Base-by-base conservation (phyloP, 2,797 vertebrate species). In the Cheracebus regulus region DNA sequence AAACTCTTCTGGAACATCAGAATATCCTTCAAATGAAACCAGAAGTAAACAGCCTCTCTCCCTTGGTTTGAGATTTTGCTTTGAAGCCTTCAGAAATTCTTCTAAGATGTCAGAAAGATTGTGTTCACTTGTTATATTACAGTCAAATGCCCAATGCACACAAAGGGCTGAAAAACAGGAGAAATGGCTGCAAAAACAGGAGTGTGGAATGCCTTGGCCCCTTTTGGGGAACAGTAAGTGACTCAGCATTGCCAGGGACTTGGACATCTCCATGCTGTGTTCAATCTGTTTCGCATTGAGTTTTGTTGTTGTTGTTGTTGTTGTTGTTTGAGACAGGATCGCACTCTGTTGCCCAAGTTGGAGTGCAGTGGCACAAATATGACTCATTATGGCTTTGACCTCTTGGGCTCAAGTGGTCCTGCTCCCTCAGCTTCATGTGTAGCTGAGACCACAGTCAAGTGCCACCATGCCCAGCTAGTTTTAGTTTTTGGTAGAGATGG, bases 1-100 rank as follows among this genome's bases (percentile, higher is more conserved):
- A 89, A 87, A 84, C n/a, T 57, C 78, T 84, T 91, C 36, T 20
- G 30, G 80, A 64, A 76, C 5, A 52, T 50, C 24, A 84, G 95
- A 92, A 61, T 81, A 81, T 17, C 85, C 61, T 95, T 95, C 28
- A 94, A 84, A 52, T 36, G 48, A 50, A 94, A 90, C 75, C 22
- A 87, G 75, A 96, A 90, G 57, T 20, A 84, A 88, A 64, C 4
- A 12, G 20, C 24, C 78, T 87, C 39, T 50, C 33, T 92, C 64
- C 39, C 48, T 94, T 90, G 44, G 76, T 87, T 73, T 97, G 76
- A 89, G 41, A 88, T 46, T 50, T 90, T 89, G 30, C 44, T 64
- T 7, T 72, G 61, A 93, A 75, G 4, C 7, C 88, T 72, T 93
- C 75, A 76, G 72, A 93, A 22, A 58, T 70, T 67, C 64, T 48